phyloP scores from a whole-genome alignment of 2,113 vertebrate species.

The Dryoscopus gambensis region DNA sequence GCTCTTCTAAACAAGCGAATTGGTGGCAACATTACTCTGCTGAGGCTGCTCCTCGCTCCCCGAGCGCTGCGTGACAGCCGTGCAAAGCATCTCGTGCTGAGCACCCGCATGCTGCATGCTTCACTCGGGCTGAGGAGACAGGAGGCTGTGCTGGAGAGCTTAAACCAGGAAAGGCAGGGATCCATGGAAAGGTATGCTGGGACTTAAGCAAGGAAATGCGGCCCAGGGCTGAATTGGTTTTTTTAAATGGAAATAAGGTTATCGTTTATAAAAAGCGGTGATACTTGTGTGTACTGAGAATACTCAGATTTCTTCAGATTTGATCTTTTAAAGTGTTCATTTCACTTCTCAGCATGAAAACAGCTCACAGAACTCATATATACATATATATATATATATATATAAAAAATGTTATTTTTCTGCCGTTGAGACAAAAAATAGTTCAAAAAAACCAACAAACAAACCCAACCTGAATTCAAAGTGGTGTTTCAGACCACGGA shows the following conservation, averaged over 20 bases:
- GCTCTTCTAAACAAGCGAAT: background rate
- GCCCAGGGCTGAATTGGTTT: background rate
- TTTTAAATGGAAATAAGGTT: background rate
- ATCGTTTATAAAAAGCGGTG: background rate
- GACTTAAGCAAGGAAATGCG: background rate
- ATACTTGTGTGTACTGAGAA: background rate
- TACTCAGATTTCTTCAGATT: background rate
- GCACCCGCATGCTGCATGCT: background rate
- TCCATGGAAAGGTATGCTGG: background rate
- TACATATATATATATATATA: no score
- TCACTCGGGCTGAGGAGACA: background rate
- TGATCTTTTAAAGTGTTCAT: background rate
- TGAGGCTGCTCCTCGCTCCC: background rate
- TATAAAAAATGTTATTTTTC: background rate
- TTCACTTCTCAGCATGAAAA: background rate
- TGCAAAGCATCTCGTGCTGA: background rate
- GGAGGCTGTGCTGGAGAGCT: background rate
- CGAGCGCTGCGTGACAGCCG: rapidly evolving
- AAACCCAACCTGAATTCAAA: background rate
- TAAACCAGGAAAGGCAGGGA: background rate
- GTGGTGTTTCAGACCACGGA: background rate
- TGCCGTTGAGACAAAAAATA: background rate
- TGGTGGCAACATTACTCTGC: background rate
- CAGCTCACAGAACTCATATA: background rate
- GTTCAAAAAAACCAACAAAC: background rate